Percentiles rank a stretch among this genome's conserved stretches.
Evolutionary conservation across 2,888 invertebrate genomes (phyloP).

Genomic region (Caenorhabditis sp.): DNA sequence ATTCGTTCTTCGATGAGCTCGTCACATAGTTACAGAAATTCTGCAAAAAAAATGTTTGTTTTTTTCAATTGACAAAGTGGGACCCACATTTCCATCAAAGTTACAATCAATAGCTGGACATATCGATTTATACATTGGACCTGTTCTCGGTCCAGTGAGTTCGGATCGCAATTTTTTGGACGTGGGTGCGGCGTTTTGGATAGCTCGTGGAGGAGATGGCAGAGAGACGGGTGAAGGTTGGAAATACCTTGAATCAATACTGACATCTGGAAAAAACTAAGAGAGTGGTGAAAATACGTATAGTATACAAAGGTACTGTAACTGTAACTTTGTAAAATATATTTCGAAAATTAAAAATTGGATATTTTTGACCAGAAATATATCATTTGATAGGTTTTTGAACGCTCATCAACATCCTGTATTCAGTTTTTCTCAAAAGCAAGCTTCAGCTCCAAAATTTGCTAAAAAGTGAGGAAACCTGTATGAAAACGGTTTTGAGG

Average conservation of each 20-base stretch:
- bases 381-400: too few species aligned
- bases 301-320: too few species aligned
- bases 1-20: conserved; percentile 12
- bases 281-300: neutral
- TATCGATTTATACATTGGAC: conserved; percentile 45
- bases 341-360: too few species aligned
- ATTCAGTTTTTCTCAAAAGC: too few species aligned
- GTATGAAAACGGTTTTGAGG: too few species aligned
- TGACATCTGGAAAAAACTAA: conserved; percentile 13
- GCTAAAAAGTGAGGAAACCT: too few species aligned
- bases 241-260: conserved; percentile 23
- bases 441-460: too few species aligned
- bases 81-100: conserved; percentile 45
- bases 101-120: conserved; percentile 53
- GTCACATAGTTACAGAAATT: conserved; percentile 57
- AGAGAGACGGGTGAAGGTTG: conserved; percentile 13
- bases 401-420: too few species aligned
- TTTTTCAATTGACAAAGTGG: neutral
- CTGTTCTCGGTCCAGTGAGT: conserved; percentile 40
- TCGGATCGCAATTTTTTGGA: conserved; percentile 8
- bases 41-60: conserved; percentile 24
- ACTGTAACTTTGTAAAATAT: too few species aligned
- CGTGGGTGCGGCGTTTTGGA: conserved; percentile 28
- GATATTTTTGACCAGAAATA: too few species aligned
- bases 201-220: conserved; percentile 16